Conservation (phyloP, 2,888 invertebrate genomes). For the Galeopsomyia nigrocyanea region DNA sequence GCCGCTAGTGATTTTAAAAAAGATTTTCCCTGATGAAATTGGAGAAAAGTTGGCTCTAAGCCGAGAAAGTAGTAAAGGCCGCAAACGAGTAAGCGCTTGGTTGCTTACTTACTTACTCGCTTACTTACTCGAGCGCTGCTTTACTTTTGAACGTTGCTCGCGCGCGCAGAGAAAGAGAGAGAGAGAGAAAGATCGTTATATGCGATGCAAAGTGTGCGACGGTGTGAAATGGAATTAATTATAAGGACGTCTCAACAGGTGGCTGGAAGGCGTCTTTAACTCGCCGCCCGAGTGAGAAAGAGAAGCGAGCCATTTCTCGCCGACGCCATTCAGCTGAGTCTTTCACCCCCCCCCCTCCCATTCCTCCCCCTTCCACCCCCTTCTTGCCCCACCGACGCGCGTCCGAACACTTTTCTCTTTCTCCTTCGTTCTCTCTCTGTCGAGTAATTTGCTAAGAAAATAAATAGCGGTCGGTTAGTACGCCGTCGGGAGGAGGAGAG, state of each 20-base stretch:
- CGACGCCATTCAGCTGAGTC: constrained; percentile 46
- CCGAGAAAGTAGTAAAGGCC: constrained; percentile 1
- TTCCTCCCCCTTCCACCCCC: too few relatives aligned
- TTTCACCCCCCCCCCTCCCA: constrained; percentile 39
- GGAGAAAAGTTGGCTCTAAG: not conserved
- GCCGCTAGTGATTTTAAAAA: too few relatives aligned
- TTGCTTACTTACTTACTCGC: constrained; percentile 17
- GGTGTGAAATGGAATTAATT: constrained; percentile 68
- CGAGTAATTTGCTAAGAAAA: constrained; percentile 67
- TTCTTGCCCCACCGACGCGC: not conserved
- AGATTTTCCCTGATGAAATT: too few relatives aligned
- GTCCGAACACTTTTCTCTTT: constrained; percentile 2
- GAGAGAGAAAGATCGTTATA: constrained; percentile 23
- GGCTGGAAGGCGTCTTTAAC: constrained; percentile 66
- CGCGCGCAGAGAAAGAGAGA: constrained; percentile 2
- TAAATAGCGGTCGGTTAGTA: constrained; percentile 61
- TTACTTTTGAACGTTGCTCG: constrained; percentile 33
- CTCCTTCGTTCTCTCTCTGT: constrained; percentile 51
- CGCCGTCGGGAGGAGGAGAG: constrained; percentile 7
- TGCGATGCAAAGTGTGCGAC: constrained; percentile 50
- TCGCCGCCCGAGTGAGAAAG: constrained; percentile 37
- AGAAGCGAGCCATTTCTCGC: constrained; percentile 29
- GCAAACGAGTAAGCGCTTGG: constrained; percentile 8
- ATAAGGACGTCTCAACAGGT: constrained; percentile 67
- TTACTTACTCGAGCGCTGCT: constrained; percentile 23